Base-by-base conservation (phyloP, 1,140 invertebrate genomes). In the Zophobas morio region DNA sequence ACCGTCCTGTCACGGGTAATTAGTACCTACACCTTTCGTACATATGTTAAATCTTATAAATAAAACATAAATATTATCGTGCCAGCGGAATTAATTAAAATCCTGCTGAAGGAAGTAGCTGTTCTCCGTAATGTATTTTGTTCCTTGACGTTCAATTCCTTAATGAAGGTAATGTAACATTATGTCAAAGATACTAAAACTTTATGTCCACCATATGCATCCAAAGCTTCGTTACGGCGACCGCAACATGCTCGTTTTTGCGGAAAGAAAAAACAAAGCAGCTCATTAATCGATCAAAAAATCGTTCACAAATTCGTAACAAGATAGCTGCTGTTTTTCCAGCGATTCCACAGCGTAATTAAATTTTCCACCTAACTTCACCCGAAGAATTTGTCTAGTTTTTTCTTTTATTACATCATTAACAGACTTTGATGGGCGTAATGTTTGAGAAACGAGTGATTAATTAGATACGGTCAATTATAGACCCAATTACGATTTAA, bases 1-100 rank as follows among this genome's bases (percentile, higher is more conserved):
- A 66, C 37, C 60, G 39, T 66, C 60, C 39, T 66, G 60, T 66
- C 39, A 66, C 32, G 5, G 60, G 39, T 40, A 66, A 66, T 66
- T 66, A 66, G 60, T 66, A 66, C n/a, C 60, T 66, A 66, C 60
- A 66, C 60, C 60, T 66, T 66, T 66, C 60, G 60, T 66, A 66
- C 60, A 66, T 42, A 66, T 66, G 60, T 66, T 66, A 66, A 66
- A 66, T 46, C 60, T 66, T 66, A 66, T 66, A 66, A 66, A 66
- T 66, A 66, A 66, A 66, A 66, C 60, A 66, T 66, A 66, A 66
- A 66, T 42, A 66, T 66, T 42, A 39, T 40, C 39, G 37, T 34
- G 60, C 37, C 33, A 66, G 6, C 39, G 6, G 60, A 37, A 66
- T 66, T 66, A 66, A 66, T 66, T 66, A 66, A 66, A 66, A 66